Base-by-base conservation (phyloP, 2,888 invertebrate genomes). In the Tetranychus piercei region DNA sequence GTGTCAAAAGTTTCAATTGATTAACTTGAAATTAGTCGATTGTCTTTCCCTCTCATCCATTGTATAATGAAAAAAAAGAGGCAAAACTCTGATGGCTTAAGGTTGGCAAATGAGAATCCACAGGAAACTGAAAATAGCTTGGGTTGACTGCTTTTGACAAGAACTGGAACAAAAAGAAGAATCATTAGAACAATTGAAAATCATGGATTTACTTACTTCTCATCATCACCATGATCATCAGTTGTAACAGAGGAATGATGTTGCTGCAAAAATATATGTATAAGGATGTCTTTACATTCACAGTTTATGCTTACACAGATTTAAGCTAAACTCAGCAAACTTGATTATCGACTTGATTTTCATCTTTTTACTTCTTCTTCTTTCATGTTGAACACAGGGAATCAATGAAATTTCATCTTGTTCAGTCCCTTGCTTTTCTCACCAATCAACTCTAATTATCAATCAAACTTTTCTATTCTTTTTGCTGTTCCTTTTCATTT, bases 401-500 rank as follows among this genome's bases (percentile, higher is more conserved):
- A 23, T 23, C 23, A 23, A 23, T 23, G 23, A 23, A 23, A 23
- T 23, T 23, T 23, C 23, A 23, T n/a, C n/a, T 6, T 55, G 15
- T 55, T 55, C 55, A 55, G 55, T 55, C 55, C 5, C 55, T 55
- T 5, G 11, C 55, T 5, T 34, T 34, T 34, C 34, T 55, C 55
- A 55, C 55, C 55, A 55, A 55, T 55, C 55, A 55, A 55, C 55
- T 55, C 7, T 55, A 55, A 55, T 55, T 55, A 55, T 55, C 9
- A 55, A 55, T 55, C 55, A 55, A 55, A 55, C 55, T 55, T 1
- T 55, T 64, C 18, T 5, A 34, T 34, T 55, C 15, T 22, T 44
- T 76, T 44, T 69, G n/a, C 65, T 34, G 70, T 66, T 72, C 44
- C 1, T 1, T 45, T 45, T 45, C 45, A 45, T 45, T 45, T 45